Base-by-base conservation (phyloP, 2,797 vertebrate genomes). In the Meda fulgida region DNA sequence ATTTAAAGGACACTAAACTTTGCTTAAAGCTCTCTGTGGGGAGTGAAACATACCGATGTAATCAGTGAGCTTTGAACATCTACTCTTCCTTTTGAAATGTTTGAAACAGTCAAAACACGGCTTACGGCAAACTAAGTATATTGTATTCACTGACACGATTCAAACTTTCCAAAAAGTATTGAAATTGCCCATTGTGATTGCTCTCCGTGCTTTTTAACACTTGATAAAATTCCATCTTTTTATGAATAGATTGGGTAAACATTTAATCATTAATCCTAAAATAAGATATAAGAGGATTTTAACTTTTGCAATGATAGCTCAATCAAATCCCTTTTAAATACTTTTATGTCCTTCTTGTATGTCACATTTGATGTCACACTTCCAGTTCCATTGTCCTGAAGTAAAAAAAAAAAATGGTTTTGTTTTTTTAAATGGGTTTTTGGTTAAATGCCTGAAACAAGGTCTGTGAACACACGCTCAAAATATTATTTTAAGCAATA, bases 21-120 rank as follows among this genome's bases (percentile, higher is more conserved):
- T 73, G 48, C 63, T 88, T 58, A 84, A 84, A 84, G 66, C 83
- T 84, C 76, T 63, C 83, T n/a, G 53, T 36, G 83, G 80, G 77
- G 87, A 86, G 87, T 53, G 73, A 86, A 89, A 80, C 82, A 84
- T 81, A 81, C 86, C 87, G 43, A 82, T 69, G 78, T 89, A 85
- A 84, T 87, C 86, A 87, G 48, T 23, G 53, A 53, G 72, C 67
- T 83, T 85, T 84, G 75, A 72, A 85, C 72, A 83, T 89, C 80
- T 72, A 55, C 77, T 63, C 82, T 78, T 87, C 26, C 29, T 84
- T 80, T 78, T 82, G 79, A 87, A 85, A 72, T 70, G 43, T 81
- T 46, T 77, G 55, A 70, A 83, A 66, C 79, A 81, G 82, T 86
- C 82, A 81, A 63, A 83, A 78, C 86, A 78, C 29, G 0, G 83